These are phyloP conservation scores for Platyscapa corneri DNA, from an alignment of 1,140 invertebrate species.

Conservation along the genomic window DNA sequence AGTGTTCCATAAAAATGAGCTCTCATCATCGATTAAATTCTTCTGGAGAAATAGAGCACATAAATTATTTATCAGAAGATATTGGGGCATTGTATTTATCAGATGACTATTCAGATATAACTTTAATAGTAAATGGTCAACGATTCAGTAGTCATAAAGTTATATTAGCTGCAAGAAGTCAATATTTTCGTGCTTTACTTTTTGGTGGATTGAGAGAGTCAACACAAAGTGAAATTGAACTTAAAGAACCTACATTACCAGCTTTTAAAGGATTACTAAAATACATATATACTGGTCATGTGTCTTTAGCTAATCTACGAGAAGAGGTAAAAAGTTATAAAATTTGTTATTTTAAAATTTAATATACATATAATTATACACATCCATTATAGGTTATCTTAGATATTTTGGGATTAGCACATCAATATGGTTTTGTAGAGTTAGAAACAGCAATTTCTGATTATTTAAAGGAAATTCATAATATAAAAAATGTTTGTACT, in stretches of 20 bases:
- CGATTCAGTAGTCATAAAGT: slow-evolving; percentile 91
- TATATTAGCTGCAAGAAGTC: slow-evolving; percentile 93
- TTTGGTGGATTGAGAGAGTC: slow-evolving; percentile 95
- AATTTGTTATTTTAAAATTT: slow-evolving; percentile 1
- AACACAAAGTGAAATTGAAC: slow-evolving; percentile 84
- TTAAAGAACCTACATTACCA: slow-evolving; percentile 88
- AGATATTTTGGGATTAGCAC: slow-evolving; percentile 81
- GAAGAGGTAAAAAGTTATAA: slow-evolving; percentile 66
- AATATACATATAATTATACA: neutral
- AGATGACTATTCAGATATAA: slow-evolving; percentile 93
- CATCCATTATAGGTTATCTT: slow-evolving; percentile 63
- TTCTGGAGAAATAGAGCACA: slow-evolving; percentile 64
- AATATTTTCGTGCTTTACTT: slow-evolving; percentile 94
- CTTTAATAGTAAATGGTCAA: slow-evolving; percentile 89
- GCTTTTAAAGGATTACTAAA: slow-evolving; percentile 93
- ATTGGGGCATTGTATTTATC: slow-evolving; percentile 88
- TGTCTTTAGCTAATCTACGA: slow-evolving; percentile 87
- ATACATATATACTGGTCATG: slow-evolving; percentile 96
- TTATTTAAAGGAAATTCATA: slow-evolving; percentile 91
- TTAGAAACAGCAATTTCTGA: slow-evolving; percentile 94
- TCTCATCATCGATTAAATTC: slow-evolving; percentile 65
- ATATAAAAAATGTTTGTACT: slow-evolving; percentile 91
- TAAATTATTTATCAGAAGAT: slow-evolving; percentile 80
- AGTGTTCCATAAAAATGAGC: slow-evolving; percentile 58
- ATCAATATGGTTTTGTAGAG: slow-evolving; percentile 96